Conservation (phyloP, 2,797 vertebrate genomes). For the Chaetodon trifasciatus region DNA sequence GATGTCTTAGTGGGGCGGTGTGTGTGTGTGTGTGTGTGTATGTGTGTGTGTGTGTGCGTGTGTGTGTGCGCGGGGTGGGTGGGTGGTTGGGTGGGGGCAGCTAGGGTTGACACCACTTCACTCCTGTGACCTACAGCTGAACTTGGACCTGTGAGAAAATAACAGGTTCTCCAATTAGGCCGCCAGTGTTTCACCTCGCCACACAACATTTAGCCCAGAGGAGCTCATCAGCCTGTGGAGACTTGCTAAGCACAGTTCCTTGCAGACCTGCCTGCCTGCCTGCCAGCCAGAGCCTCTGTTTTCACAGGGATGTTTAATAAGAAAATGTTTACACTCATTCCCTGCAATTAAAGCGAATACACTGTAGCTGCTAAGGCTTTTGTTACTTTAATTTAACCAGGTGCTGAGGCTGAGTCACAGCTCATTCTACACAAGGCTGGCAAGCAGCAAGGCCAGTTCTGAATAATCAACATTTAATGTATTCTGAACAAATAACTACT, state of each 20-base stretch:
- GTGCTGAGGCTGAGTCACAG: conserved; percentile 41
- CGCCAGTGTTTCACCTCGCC: conserved; percentile 69
- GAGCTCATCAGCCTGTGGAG: conserved; percentile 71
- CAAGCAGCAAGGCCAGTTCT: conserved; percentile 10
- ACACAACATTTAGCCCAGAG: conserved; percentile 82
- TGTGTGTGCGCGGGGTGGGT: not conserved
- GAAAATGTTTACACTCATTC: conserved; percentile 56
- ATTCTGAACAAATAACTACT: conserved; percentile 17
- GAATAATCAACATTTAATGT: conserved; percentile 25
- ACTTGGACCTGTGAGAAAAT: conserved; percentile 83
- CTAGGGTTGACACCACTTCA: conserved; percentile 62
- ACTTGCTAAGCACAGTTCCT: conserved; percentile 67
- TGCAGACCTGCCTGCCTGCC: conserved; percentile 52
- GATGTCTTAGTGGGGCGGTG: conserved; percentile 62
- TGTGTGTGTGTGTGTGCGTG: not conserved
- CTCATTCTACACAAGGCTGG: conserved; percentile 26
- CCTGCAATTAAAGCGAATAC: conserved; percentile 56
- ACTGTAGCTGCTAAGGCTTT: conserved; percentile 27
- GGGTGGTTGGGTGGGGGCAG: not conserved
- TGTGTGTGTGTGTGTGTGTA: not conserved
- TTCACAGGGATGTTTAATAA: conserved; percentile 55
- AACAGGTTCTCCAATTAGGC: conserved; percentile 81
- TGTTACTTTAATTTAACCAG: conserved; percentile 47
- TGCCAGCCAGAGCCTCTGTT: conserved; percentile 50
- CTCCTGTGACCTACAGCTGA: conserved; percentile 79